Base-by-base conservation (phyloP, 2,797 vertebrate genomes). In the Moxostoma hubbsi region DNA sequence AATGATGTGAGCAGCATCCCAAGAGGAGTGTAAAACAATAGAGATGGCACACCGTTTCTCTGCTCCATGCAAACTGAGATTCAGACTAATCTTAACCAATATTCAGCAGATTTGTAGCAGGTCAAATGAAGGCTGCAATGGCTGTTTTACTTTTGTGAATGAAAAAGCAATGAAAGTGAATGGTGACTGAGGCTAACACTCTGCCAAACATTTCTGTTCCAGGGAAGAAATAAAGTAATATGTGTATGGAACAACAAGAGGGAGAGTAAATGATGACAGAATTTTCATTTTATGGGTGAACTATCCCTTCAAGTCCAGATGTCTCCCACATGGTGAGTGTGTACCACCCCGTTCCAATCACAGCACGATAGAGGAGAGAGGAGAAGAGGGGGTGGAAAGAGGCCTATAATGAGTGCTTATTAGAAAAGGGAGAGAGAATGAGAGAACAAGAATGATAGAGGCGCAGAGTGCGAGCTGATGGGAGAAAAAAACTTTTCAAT, bases 321-420 rank as follows among this genome's bases (percentile, higher is more conserved):
- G 47, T 74, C 75, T 83, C 67, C 77, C 71, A 80, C 82, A 77
- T 79, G 75, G 76, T 50, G 24, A 63, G 84, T 67, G 57, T 78
- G 86, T 86, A 73, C 85, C 86, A 85, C 50, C 69, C 59, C 53
- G 85, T 85, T 85, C 86, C 86, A 89, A 86, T 80, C 84, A 88
- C 86, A n/a, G 66, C 62, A 54, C 7, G 77, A 76, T 71, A 79
- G 57, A 51, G 58, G 50, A 51, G 50, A 67, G 6, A 47, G 55
- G 47, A 65, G 69, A 63, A 75, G 43, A 12, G 64, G 61, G 24
- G 46, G 46, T 13, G 72, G 68, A 80, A 51, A 77, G 80, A 51
- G 65, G 65, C 59, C 66, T 43, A 72, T 74, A 73, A 84, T 75
- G 81, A 79, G 80, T 59, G 79, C 75, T 81, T 81, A 75, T 74